Conservation (phyloP, 1,140 invertebrate genomes). For the Tribolium madens region DNA sequence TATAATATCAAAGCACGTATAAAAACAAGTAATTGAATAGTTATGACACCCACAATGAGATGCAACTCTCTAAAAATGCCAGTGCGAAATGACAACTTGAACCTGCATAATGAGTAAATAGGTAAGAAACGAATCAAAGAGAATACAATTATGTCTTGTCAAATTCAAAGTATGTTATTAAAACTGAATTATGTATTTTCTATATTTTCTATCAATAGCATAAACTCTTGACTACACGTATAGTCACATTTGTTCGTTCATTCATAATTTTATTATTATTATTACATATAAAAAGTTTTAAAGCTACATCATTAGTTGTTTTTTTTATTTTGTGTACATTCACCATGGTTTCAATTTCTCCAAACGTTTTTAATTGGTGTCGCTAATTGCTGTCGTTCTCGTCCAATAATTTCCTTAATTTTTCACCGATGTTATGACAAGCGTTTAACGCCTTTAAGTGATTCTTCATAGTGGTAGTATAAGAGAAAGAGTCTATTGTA, state of each 20-base stretch:
- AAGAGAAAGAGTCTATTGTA: slow-evolving; percentile 31
- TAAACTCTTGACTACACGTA: not conserved
- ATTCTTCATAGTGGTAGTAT: slow-evolving; percentile 19
- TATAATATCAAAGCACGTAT: not conserved
- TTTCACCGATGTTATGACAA: slow-evolving; percentile 30
- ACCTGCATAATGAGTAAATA: not conserved
- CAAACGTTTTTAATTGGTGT: not conserved
- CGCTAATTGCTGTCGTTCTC: slow-evolving; percentile 18
- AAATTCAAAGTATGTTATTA: not conserved
- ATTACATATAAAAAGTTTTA: no score
- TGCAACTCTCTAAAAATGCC: not conserved
- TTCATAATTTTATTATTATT: no score
- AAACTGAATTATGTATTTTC: not conserved
- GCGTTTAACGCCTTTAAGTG: slow-evolving; percentile 40
- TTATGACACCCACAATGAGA: not conserved
- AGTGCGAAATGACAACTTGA: not conserved
- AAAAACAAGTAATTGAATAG: not conserved
- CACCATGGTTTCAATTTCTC: not conserved
- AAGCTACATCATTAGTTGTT: no score
- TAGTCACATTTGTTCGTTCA: no score
- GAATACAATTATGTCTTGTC: not conserved
- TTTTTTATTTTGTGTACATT: no score
- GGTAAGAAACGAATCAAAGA: not conserved
- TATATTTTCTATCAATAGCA: not conserved
- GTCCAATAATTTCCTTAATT: slow-evolving; percentile 20